Evolutionary conservation across 1,140 invertebrate genomes (phyloP).

Genomic region (Drosophila yakuba): DNA sequence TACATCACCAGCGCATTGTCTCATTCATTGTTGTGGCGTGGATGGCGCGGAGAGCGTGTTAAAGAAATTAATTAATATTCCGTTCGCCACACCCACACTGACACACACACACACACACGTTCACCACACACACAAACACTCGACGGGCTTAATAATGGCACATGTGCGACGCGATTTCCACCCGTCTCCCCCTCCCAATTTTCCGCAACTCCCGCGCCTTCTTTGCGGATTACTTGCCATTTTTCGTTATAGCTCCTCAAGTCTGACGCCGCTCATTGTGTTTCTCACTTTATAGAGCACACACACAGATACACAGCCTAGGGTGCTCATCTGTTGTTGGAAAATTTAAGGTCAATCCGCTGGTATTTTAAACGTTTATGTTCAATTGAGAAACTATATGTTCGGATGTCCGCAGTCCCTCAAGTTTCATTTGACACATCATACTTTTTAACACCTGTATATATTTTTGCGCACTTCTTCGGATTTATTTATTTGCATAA

Average conservation of each 20-base stretch:
- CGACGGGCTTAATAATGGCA: constrained; percentile 70
- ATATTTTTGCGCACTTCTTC: no score
- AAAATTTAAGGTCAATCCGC: background rate
- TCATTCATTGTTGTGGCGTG: constrained; percentile 73
- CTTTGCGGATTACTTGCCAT: constrained; percentile 56
- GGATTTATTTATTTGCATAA: no score
- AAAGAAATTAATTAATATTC: constrained; percentile 84
- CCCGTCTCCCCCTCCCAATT: constrained; percentile 16
- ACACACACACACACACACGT: background rate
- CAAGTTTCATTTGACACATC: no score
- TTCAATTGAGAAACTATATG: no score
- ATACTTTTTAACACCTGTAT: no score
- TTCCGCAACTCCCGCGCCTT: constrained; percentile 28
- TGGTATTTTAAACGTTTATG: background rate
- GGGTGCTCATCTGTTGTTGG: background rate
- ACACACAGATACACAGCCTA: constrained; percentile 8
- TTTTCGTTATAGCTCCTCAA: constrained; percentile 58
- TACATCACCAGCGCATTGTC: constrained; percentile 72
- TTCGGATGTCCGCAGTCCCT: no score
- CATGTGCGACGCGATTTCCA: constrained; percentile 69
- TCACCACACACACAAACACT: constrained; percentile 8
- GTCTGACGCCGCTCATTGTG: constrained; percentile 48
- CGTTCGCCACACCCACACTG: constrained; percentile 38
- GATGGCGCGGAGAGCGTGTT: constrained; percentile 47
- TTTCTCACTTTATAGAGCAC: constrained; percentile 37